phyloP scores from a whole-genome alignment of 1,140 invertebrate species.

The Phthorimaea operculella region DNA sequence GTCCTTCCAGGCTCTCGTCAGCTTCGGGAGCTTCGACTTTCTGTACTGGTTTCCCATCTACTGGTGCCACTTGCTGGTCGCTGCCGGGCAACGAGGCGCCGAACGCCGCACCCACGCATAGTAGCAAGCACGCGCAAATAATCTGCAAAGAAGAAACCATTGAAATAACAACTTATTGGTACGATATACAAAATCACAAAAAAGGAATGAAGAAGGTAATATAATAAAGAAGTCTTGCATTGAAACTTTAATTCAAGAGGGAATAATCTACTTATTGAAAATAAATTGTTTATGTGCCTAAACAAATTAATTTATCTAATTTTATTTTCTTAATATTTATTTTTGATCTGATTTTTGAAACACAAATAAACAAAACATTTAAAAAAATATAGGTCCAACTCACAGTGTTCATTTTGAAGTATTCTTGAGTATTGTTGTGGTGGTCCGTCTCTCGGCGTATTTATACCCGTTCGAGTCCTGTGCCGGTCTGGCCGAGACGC shows the following conservation, averaged over 20 bases:
- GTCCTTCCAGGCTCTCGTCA: neutral
- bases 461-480: slow-evolving; percentile 18
- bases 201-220: too few species aligned
- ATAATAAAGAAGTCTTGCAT: neutral
- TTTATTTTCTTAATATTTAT: too few species aligned
- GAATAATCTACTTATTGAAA: too few species aligned
- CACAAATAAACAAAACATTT: too few species aligned
- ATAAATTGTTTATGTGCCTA: too few species aligned
- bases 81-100: neutral
- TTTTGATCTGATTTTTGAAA: too few species aligned
- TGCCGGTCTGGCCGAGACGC: slow-evolving; percentile 19
- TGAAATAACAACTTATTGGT: too few species aligned
- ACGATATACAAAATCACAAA: too few species aligned
- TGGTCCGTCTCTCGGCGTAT: slow-evolving; percentile 17
- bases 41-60: neutral
- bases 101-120: neutral
- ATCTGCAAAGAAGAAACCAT: neutral
- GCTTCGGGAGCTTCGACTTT: neutral
- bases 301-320: too few species aligned
- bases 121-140: neutral
- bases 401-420: slow-evolving; percentile 28
- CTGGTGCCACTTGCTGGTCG: neutral
- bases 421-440: slow-evolving; percentile 14
- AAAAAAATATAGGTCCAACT: neutral
- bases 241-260: too few species aligned